Evolutionary conservation across 2,888 invertebrate genomes (phyloP).

Genomic region (Meiosimyza platycephala): DNA sequence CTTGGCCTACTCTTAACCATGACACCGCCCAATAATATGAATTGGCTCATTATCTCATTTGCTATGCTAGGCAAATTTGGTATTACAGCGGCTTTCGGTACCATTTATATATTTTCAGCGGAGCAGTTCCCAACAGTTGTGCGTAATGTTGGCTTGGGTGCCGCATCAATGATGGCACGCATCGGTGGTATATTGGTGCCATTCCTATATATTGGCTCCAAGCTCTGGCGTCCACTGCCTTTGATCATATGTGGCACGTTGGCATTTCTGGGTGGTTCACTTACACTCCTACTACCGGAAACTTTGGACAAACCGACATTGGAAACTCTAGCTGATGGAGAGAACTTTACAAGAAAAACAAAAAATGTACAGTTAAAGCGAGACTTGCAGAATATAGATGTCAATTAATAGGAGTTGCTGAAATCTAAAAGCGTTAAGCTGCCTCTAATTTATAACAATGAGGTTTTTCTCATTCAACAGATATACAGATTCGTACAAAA

Average conservation of each 20-base stretch:
- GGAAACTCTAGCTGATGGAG: constrained; percentile 85
- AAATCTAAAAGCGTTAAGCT: no score
- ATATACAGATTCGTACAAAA: no score
- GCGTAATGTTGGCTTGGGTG: constrained; percentile 87
- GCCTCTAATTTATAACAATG: no score
- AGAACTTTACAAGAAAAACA: constrained; percentile 67
- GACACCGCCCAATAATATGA: constrained; percentile 70
- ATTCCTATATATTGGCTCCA: constrained; percentile 77
- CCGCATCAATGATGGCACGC: constrained; percentile 87
- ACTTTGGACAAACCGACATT: constrained; percentile 81
- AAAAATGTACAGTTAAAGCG: background rate
- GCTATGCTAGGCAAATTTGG: constrained; percentile 80
- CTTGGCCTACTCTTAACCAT: constrained; percentile 71
- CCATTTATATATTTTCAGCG: constrained; percentile 78
- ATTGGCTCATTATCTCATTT: constrained; percentile 71
- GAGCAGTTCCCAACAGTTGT: constrained; percentile 83
- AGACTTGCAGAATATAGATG: constrained; percentile 4
- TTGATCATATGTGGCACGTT: constrained; percentile 79
- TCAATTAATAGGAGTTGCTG: no score
- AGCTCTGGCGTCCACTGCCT: constrained; percentile 74
- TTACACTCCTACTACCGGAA: constrained; percentile 81
- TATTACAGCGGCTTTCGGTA: constrained; percentile 79
- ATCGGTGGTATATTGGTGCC: constrained; percentile 78
- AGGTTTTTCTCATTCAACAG: no score
- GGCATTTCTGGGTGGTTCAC: constrained; percentile 77